Percentiles rank a stretch among this genome's conserved stretches.
Conservation (phyloP, 2,888 invertebrate genomes). For the Ceriagrion tenellum region DNA sequence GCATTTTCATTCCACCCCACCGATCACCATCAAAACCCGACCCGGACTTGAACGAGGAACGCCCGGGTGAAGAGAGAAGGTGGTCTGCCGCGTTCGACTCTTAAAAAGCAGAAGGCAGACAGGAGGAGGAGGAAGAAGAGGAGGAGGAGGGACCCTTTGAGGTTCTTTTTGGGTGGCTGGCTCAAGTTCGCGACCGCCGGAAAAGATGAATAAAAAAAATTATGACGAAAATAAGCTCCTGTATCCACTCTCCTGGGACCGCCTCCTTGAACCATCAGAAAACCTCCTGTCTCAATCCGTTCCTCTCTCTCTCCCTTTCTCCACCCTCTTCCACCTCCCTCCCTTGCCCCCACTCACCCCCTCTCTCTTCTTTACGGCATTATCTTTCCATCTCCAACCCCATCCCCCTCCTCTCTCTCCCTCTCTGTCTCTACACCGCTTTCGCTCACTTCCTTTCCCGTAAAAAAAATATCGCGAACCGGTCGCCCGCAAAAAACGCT, state of each 20-base stretch:
- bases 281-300: slow-evolving; percentile 1
- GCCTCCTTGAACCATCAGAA: not conserved
- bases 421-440: not conserved
- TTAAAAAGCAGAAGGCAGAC: not conserved
- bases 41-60: not conserved
- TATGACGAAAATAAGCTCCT: slow-evolving; percentile 4
- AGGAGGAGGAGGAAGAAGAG: too few species aligned
- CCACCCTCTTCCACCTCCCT: not conserved
- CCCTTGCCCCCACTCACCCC: not conserved
- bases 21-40: too few species aligned
- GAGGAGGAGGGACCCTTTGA: too few species aligned
- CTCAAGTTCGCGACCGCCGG: not conserved
- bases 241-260: not conserved
- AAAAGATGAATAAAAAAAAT: not conserved
- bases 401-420: not conserved
- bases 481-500: slow-evolving; percentile 36
- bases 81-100: not conserved
- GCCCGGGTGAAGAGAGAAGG: not conserved
- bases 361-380: not conserved
- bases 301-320: not conserved
- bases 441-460: slow-evolving; percentile 10
- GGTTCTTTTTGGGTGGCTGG: not conserved
- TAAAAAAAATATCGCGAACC: slow-evolving; percentile 14
- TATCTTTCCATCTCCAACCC: not conserved
- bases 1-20: too few species aligned